phyloP scores from a whole-genome alignment of 2,888 invertebrate species.

The Boloria selene region DNA sequence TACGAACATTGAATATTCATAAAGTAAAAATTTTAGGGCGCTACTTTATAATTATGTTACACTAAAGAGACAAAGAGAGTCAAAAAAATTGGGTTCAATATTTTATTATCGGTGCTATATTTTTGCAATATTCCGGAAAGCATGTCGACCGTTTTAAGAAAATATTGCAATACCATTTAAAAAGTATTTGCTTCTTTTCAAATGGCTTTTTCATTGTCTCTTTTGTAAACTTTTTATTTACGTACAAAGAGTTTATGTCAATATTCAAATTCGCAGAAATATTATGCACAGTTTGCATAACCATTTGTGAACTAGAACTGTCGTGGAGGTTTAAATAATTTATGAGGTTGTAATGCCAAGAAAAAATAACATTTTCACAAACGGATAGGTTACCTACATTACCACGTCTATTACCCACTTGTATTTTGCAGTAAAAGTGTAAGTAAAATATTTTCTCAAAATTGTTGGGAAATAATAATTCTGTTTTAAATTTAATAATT shows the following conservation, averaged over 20 bases:
- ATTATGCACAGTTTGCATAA: slow-evolving; percentile 59
- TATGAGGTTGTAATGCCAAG: too few relatives aligned
- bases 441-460: too few relatives aligned
- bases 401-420: too few relatives aligned
- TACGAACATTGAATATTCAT: slow-evolving; percentile 27
- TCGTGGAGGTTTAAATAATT: background rate
- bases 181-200: slow-evolving; percentile 51
- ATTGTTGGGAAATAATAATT: too few relatives aligned
- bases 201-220: slow-evolving; percentile 48
- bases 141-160: slow-evolving; percentile 50
- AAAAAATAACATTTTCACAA: too few relatives aligned
- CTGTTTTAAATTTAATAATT: too few relatives aligned
- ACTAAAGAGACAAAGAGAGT: slow-evolving; percentile 43
- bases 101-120: slow-evolving; percentile 50
- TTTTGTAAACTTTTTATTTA: slow-evolving; percentile 52
- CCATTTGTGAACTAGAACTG: slow-evolving; percentile 49
- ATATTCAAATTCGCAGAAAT: slow-evolving; percentile 74
- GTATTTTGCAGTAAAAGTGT: too few relatives aligned
- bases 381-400: too few relatives aligned
- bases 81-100: slow-evolving; percentile 53
- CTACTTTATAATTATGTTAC: slow-evolving; percentile 53
- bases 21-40: slow-evolving; percentile 37
- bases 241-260: slow-evolving; percentile 59
- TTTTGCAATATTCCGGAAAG: slow-evolving; percentile 56
- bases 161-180: slow-evolving; percentile 51